phyloP scores from a whole-genome alignment of 2,888 invertebrate genomes.

The Pediacus dermestoides region DNA sequence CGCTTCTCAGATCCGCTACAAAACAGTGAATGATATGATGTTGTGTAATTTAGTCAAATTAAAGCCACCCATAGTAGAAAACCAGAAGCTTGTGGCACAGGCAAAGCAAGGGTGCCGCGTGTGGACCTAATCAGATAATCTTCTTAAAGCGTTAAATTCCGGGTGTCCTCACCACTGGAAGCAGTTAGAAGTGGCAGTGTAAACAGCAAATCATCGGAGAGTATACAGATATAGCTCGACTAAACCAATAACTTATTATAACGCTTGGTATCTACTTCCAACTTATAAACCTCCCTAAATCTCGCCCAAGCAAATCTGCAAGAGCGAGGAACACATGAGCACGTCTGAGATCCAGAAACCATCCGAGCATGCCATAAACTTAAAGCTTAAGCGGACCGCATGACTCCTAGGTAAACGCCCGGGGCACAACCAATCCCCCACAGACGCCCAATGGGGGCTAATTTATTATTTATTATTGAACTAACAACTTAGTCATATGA shows the following conservation, averaged over 20 bases:
- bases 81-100: no score
- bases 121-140: slow-evolving; percentile 28
- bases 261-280: slow-evolving; percentile 33
- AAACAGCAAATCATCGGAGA: slow-evolving; percentile 45
- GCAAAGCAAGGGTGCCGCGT: slow-evolving; percentile 7
- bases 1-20: no score
- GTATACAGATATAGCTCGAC: slow-evolving; percentile 43
- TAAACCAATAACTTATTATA: slow-evolving; percentile 47
- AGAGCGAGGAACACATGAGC: slow-evolving; percentile 43
- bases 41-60: no score
- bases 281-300: slow-evolving; percentile 47
- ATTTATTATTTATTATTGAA: no score
- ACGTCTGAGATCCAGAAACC: slow-evolving; percentile 45
- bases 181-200: slow-evolving; percentile 24
- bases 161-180: slow-evolving; percentile 24
- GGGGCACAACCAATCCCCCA: no score
- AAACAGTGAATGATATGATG: no score
- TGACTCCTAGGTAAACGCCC: slow-evolving; percentile 49
- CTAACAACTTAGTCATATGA: no score
- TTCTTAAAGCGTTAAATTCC: slow-evolving; percentile 31
- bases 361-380: slow-evolving; percentile 49
- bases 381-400: slow-evolving; percentile 49
- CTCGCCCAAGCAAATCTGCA: slow-evolving; percentile 46
- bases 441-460: no score
- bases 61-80: no score